Evolutionary conservation across 2,888 invertebrate genomes (phyloP).

Genomic region (Nezara viridula): DNA sequence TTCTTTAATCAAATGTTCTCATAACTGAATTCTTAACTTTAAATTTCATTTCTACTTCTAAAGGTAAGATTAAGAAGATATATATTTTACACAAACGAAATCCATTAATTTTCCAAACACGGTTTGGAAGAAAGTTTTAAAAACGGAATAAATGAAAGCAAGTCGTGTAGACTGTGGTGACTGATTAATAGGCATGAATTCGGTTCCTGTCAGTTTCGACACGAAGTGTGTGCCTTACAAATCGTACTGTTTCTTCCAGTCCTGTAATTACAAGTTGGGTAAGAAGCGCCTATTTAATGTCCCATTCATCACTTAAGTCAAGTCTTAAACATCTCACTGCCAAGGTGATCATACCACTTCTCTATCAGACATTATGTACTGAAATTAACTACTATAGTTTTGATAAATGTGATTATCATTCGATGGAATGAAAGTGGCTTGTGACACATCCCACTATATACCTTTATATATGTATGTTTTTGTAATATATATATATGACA

Average conservation of each 20-base stretch:
- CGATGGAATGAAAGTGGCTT: too few species aligned
- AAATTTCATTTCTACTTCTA: neutral
- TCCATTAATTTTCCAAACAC: neutral
- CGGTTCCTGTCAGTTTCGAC: neutral
- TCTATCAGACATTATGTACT: neutral
- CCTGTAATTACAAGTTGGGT: constrained; percentile 19
- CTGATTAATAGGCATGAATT: constrained; percentile 24
- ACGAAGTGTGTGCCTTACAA: constrained; percentile 28
- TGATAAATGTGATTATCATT: too few species aligned
- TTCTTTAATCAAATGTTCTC: too few species aligned
- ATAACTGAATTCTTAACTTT: too few species aligned
- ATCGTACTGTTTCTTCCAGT: neutral
- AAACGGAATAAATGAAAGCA: neutral
- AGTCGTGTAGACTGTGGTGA: neutral
- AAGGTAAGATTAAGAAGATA: neutral
- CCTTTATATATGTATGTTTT: too few species aligned
- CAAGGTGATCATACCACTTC: neutral
- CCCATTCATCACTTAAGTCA: neutral
- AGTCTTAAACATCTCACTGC: constrained; percentile 5
- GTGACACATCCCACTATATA: too few species aligned
- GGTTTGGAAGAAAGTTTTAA: neutral
- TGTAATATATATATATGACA: too few species aligned
- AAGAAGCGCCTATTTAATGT: neutral
- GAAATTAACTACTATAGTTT: neutral
- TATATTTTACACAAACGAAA: neutral